Conservation (phyloP, 2,888 invertebrate species). For the Amblyteles armatorius region DNA sequence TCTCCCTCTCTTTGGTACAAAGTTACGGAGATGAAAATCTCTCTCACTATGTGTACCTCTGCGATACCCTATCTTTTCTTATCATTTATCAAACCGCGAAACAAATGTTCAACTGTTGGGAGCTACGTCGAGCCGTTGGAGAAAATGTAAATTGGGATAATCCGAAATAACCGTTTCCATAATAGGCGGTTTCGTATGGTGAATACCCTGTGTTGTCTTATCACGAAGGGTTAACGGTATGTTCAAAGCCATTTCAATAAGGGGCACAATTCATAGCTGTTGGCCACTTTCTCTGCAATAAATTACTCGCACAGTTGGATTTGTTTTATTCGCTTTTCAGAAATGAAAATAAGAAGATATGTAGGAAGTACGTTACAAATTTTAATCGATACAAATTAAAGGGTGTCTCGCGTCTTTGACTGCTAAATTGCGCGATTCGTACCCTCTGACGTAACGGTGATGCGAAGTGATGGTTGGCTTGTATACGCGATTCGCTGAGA, state of each 20-base stretch:
- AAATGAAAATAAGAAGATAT: background rate
- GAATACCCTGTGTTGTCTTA: slow-evolving; percentile 36
- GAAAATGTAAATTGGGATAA: slow-evolving; percentile 44
- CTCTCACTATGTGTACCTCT: background rate
- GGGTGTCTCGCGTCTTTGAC: background rate
- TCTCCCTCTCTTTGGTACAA: background rate
- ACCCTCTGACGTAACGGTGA: slow-evolving; percentile 41
- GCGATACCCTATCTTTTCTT: slow-evolving; percentile 30
- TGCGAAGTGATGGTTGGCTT: slow-evolving; percentile 16
- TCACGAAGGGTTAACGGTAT: slow-evolving; percentile 4
- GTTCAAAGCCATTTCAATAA: background rate
- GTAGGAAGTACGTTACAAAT: background rate
- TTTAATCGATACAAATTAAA: slow-evolving; percentile 39
- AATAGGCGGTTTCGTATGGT: slow-evolving; percentile 19
- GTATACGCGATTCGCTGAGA: slow-evolving; percentile 25
- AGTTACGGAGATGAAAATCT: background rate
- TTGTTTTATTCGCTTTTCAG: background rate
- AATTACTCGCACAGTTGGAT: background rate
- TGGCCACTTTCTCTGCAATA: background rate
- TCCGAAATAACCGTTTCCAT: slow-evolving; percentile 15
- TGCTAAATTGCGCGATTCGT: slow-evolving; percentile 24
- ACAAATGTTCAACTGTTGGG: slow-evolving; percentile 43
- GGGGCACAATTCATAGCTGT: background rate
- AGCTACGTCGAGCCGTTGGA: background rate
- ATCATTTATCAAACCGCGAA: slow-evolving; percentile 55